Conservation (phyloP, 2,113 vertebrate species). For the Sylvia atricapilla region DNA sequence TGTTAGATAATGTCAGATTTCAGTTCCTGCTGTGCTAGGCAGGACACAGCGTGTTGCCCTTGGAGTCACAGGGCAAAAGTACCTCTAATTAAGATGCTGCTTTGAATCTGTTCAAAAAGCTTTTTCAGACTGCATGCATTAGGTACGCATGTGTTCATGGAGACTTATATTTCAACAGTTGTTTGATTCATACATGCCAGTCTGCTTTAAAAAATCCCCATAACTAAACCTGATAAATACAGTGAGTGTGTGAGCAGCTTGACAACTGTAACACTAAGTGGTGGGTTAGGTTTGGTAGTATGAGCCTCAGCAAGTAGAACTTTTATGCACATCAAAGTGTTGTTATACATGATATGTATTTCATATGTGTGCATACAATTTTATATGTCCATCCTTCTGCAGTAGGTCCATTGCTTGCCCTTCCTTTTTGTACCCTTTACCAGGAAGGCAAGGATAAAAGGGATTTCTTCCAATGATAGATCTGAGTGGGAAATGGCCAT, state of each 20-base stretch:
- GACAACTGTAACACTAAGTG: background rate
- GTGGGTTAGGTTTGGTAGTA: background rate
- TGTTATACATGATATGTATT: background rate
- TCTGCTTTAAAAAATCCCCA: background rate
- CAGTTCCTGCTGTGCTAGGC: background rate
- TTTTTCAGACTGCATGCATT: background rate
- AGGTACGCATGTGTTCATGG: background rate
- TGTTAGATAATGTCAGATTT: background rate
- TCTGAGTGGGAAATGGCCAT: background rate
- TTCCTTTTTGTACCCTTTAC: background rate
- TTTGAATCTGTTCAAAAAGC: background rate
- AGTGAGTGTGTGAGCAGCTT: background rate
- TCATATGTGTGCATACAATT: background rate
- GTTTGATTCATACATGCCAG: background rate
- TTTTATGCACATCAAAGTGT: background rate
- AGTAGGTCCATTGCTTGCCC: background rate
- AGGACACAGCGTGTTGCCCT: background rate
- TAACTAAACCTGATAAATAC: background rate
- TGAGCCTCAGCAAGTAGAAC: background rate
- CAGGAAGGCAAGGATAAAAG: background rate
- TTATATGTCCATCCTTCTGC: background rate
- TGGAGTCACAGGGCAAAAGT: background rate
- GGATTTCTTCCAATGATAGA: background rate
- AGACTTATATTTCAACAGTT: background rate
- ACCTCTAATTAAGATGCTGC: background rate